phyloP scores from a whole-genome alignment of 64 coral and sea anemone species.

The Montipora sp. region DNA sequence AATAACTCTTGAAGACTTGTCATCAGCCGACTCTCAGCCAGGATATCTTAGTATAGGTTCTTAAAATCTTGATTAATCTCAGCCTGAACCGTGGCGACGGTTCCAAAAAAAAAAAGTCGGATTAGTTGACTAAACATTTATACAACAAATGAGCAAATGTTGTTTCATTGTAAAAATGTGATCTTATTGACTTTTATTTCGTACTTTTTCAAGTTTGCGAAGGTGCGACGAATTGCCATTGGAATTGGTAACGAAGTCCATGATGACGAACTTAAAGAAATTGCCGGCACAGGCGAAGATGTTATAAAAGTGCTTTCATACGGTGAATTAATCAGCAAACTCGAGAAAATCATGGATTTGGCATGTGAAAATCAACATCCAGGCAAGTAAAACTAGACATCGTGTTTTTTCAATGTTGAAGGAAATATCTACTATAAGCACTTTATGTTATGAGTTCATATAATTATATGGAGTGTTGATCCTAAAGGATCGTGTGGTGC shows the following conservation, averaged over 20 bases:
- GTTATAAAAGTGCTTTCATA: neutral
- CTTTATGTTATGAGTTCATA: too few relatives aligned
- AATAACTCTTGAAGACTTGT: too few relatives aligned
- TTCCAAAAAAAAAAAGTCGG: too few relatives aligned
- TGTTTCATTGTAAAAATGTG: neutral
- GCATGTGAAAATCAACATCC: neutral
- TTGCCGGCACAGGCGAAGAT: neutral
- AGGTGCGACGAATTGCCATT: slow-evolving; percentile 3
- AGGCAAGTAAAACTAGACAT: neutral
- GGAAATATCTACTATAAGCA: too few relatives aligned
- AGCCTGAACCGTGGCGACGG: too few relatives aligned
- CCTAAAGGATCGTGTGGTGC: neutral
- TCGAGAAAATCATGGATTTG: slow-evolving; percentile 24
- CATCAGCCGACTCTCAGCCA: too few relatives aligned
- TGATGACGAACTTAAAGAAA: neutral
- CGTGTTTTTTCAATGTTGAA: too few relatives aligned
- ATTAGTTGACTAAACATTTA: too few relatives aligned
- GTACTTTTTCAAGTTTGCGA: neutral
- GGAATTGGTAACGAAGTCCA: neutral
- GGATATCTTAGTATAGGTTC: too few relatives aligned
- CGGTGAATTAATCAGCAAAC: neutral
- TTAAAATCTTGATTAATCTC: too few relatives aligned
- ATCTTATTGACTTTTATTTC: neutral
- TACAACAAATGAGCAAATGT: too few relatives aligned
- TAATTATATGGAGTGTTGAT: neutral